A percentile compares a stretch with the other conserved stretches of the same genome.
Conservation (phyloP, 2,888 invertebrate species). For the Piscicola geometra region DNA sequence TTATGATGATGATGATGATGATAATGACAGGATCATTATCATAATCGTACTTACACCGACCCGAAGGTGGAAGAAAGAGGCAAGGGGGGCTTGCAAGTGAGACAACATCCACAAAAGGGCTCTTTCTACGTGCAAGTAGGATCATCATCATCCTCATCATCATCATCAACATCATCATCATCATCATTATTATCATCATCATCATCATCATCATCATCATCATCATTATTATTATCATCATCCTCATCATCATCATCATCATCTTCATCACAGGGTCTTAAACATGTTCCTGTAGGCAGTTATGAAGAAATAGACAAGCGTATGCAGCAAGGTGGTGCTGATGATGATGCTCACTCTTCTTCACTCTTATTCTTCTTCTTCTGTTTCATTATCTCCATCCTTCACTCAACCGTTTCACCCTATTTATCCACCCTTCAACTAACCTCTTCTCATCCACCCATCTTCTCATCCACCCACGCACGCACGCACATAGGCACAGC, state of each 20-base stretch:
- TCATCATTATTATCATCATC: constrained; percentile 26
- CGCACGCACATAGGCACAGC: constrained; percentile 50
- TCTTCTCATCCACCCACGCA: neutral
- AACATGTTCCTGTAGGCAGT: constrained; percentile 55
- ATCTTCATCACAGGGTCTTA: constrained; percentile 46
- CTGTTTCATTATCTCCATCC: too few species aligned
- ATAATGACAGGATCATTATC: too few species aligned
- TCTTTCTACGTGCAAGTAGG: constrained; percentile 54
- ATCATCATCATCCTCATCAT: constrained; percentile 11
- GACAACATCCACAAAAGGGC: constrained; percentile 56
- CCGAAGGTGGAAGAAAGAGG: constrained; percentile 49
- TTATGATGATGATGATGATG: neutral
- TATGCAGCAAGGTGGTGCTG: constrained; percentile 54
- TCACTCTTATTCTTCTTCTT: too few species aligned
- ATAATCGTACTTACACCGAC: too few species aligned
- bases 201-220: constrained; percentile 30
- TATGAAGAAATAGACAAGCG: constrained; percentile 55
- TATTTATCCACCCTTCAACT: neutral
- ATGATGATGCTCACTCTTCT: too few species aligned
- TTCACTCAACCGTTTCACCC: too few species aligned
- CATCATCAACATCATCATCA: constrained; percentile 21
- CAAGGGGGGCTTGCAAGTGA: constrained; percentile 49
- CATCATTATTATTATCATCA: constrained; percentile 16
- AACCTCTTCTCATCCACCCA: too few species aligned
- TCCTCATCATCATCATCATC: neutral